Conservation (phyloP, 2,113 vertebrate genomes). For the Etia nguti region DNA sequence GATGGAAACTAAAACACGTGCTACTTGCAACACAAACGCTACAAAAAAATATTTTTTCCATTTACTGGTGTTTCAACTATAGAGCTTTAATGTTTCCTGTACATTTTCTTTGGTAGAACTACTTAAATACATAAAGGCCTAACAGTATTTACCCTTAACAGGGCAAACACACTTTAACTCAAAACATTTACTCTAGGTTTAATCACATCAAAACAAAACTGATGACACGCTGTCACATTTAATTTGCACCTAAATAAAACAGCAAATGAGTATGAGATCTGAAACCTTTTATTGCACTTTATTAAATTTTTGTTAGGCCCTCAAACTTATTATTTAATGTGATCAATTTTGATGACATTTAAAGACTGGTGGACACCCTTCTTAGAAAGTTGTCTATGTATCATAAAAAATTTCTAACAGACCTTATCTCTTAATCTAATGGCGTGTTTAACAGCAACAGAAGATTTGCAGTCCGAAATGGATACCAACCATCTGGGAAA, state of each 20-base stretch:
- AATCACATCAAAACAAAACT: background rate
- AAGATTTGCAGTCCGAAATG: background rate
- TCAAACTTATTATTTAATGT: background rate
- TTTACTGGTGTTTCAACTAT: background rate
- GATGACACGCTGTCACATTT: background rate
- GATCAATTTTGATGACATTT: background rate
- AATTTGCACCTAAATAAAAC: background rate
- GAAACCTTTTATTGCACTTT: background rate
- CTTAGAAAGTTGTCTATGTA: background rate
- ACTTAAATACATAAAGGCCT: background rate
- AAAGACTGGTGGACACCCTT: background rate
- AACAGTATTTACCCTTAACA: background rate
- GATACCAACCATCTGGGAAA: constrained; percentile 7
- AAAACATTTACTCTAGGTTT: background rate
- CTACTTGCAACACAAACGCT: background rate
- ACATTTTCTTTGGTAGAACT: background rate
- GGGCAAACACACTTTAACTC: background rate
- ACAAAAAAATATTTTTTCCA: background rate
- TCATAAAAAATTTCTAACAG: background rate
- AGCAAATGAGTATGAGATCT: background rate
- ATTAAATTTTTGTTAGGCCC: background rate
- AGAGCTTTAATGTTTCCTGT: background rate
- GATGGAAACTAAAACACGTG: background rate
- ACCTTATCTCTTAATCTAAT: background rate
- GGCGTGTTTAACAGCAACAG: background rate